Base-by-base conservation (phyloP, 2,113 vertebrate species). In the Quiscalus mexicanus region DNA sequence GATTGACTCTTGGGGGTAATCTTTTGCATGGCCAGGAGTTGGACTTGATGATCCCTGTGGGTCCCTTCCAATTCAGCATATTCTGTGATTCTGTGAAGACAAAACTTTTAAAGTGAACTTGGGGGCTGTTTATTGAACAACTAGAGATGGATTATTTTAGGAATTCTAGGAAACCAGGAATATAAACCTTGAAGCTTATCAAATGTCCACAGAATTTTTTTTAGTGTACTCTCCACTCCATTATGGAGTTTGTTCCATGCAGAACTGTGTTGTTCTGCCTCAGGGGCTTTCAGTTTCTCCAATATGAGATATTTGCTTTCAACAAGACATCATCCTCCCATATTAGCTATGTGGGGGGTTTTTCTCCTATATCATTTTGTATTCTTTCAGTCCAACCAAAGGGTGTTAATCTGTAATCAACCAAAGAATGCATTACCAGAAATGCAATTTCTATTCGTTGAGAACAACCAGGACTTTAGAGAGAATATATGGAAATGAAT, bases 401-500 rank as follows among this genome's bases (percentile, higher is more conserved):
- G 19, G 1, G 2, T 63, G 8, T 33, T 93, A 80, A 45, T 47
- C 19, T 67, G 24, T 67, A 75, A 71, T 71, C 24, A 86, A 30
- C 4, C 10, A 69, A 39, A 83, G 7, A 33, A 8, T 24, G 4
- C 14, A 56, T 69, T 14, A 4, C 7, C 47, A 78, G 55, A 70
- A 75, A 45, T 64, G 2, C 35, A 37, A 45, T 44, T 85, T 94
- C 45, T 60, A 58, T 71, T 80, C 6, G 23, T 5, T 70, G 41
- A 73, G 39, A 89, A 53, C 23, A 89, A 92, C 78, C 25, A 85
- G 23, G 64, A 89, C 31, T 50, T 89, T 92, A 52, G 53, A 58
- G 53, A 94, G 59, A 93, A 85, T 91, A 79, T 87, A 95, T 39
- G 53, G 42, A 59, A 80, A 92, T 39, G 23, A 92, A 68, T 67